Base-by-base conservation (phyloP, 2,888 invertebrate species). In the Pseudanteris insignis region DNA sequence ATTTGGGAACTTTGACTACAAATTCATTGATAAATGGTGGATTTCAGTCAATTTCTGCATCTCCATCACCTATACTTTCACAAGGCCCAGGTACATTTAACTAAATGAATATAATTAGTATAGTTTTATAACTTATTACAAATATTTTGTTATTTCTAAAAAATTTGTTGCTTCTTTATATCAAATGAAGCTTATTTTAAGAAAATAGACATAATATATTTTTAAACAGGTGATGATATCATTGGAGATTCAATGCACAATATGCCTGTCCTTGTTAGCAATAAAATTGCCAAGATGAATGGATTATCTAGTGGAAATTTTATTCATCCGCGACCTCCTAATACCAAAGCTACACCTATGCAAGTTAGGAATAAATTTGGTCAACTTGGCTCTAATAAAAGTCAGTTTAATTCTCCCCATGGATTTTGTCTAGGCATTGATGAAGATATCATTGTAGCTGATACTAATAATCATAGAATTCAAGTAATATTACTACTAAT, bases 391-490 rank as follows among this genome's bases (percentile, higher is more conserved):
- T 91, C 94, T 15, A 90, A 90, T 62, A 94, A 94, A 78, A 92
- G 93, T 11, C 96, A 96, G 81, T 96, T 97, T 75, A 96, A 95
- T 82, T 96, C 96, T 0, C 96, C 96, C 0, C 96, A 97, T 81
- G 96, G 96, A 33, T 97, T 97, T 81, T 97, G 96, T 76, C 85
- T 97, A 64, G 96, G 96, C 24, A 86, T 90, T 43, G 95, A 96
- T 74, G 96, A 96, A 79, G 96, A 96, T 75, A 96, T 97, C 67
- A 92, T 96, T 71, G 96, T 96, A 12, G 96, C 96, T 29, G 94
- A 96, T 79, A 96, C 96, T 2, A 95, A 96, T 79, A 96, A 96
- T 80, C 96, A 97, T 83, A 89, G 96, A 64, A 93, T 97, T 74
- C 92, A 94, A 82, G 90, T 90, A 76, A 57, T 12, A n/a, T n/a